Evolutionary conservation across 2,888 invertebrate genomes (phyloP).

Genomic region (Kryphioiulus occultus): DNA sequence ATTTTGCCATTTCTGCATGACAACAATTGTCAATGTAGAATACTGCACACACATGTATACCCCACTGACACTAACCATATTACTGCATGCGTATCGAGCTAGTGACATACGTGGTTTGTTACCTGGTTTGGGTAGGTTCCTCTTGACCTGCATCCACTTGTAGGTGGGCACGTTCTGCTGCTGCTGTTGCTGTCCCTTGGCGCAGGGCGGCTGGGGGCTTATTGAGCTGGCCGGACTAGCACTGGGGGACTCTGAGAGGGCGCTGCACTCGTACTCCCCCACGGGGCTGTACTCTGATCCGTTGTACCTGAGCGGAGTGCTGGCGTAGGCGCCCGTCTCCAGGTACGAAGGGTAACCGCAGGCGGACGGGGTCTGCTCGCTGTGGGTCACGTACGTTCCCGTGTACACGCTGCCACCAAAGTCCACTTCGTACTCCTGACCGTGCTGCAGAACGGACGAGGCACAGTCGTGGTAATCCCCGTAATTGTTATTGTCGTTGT

Average conservation of each 20-base stretch:
- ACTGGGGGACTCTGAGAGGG: slow-evolving; percentile 47
- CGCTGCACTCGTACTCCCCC: slow-evolving; percentile 53
- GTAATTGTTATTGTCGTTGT: slow-evolving; percentile 55
- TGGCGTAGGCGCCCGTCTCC: slow-evolving; percentile 13
- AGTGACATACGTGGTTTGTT: no score
- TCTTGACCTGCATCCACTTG: slow-evolving; percentile 99
- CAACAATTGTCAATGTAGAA: no score
- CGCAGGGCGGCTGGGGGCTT: slow-evolving; percentile 46
- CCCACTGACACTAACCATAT: no score
- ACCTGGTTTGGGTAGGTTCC: slow-evolving; percentile 94
- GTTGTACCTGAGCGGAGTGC: neutral
- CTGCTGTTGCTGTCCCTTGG: slow-evolving; percentile 58
- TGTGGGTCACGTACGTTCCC: slow-evolving; percentile 12
- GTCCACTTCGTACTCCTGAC: neutral
- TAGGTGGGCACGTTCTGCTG: slow-evolving; percentile 78
- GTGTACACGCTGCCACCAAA: neutral
- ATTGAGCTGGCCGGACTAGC: slow-evolving; percentile 48
- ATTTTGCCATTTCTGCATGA: no score
- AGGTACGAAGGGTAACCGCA: neutral
- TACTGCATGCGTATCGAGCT: no score
- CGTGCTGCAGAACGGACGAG: no score
- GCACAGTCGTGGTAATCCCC: neutral
- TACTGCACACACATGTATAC: no score
- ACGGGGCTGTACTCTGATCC: slow-evolving; percentile 16
- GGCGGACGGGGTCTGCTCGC: neutral